These are phyloP conservation scores for Epizoanthus stellaris DNA, from an alignment of 92 coral and sea anemone species.

Conservation along the genomic window DNA sequence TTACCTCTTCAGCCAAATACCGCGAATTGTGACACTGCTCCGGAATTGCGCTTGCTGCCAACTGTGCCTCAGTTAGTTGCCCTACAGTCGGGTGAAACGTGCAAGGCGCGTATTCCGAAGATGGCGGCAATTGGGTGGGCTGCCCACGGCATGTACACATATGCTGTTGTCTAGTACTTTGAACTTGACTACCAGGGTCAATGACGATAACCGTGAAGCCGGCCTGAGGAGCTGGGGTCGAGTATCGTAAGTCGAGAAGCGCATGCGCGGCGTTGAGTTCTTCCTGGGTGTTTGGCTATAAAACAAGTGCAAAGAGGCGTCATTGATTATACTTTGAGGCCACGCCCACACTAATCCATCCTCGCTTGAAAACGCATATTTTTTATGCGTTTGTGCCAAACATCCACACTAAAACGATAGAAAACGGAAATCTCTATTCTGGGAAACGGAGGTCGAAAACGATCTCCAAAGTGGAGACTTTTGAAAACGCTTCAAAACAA, in stretches of 20 bases:
- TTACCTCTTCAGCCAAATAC: conserved; percentile 30
- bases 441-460: no score
- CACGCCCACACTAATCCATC: no score
- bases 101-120: not conserved
- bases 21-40: conserved; percentile 17
- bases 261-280: conserved; percentile 26
- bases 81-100: not conserved
- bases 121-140: not conserved
- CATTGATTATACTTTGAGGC: no score
- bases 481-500: not conserved
- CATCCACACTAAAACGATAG: no score
- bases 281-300: not conserved
- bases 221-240: conserved; percentile 37
- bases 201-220: conserved; percentile 21
- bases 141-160: conserved; percentile 2
- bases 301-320: not conserved
- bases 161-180: not conserved
- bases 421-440: no score
- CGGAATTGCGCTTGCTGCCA: not conserved
- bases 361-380: no score
- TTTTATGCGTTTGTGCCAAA: no score
- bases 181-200: conserved; percentile 20
- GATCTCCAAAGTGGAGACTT: not conserved
- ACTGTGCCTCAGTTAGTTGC: not conserved
- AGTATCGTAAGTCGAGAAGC: conserved; percentile 15